Conservation (phyloP, 2,888 invertebrate species). For the Mythimna impura region DNA sequence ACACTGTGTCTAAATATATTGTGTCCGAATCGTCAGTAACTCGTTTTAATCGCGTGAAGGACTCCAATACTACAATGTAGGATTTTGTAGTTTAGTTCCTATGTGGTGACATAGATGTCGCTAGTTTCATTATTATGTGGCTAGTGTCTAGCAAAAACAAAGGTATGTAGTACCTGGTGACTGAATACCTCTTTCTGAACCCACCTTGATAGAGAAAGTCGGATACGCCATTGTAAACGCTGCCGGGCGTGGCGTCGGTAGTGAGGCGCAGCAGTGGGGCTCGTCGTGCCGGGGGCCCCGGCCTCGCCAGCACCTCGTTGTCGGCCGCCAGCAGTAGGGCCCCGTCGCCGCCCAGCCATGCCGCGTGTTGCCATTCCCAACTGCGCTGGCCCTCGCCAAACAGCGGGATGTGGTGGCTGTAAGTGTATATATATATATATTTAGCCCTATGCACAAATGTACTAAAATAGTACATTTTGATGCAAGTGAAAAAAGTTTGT, state of each 20-base stretch:
- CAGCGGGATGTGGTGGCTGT: conserved; percentile 95
- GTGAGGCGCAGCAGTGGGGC: conserved; percentile 93
- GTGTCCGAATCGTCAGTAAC: no score
- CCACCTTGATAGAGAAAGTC: conserved; percentile 99
- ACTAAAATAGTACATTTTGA: no score
- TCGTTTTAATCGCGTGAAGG: no score
- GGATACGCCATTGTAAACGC: conserved; percentile 97
- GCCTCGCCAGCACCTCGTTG: conserved; percentile 96
- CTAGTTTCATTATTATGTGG: no score
- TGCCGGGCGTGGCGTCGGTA: conserved; percentile 93
- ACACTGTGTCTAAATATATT: no score
- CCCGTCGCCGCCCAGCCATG: conserved; percentile 95
- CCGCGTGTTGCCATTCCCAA: conserved; percentile 94
- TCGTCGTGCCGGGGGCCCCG: conserved; percentile 92
- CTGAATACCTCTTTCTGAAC: background rate
- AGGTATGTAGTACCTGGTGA: background rate
- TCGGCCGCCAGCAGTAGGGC: conserved; percentile 95
- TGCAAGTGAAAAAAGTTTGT: no score
- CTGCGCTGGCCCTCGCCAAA: conserved; percentile 93
- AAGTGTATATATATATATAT: conserved; percentile 36
- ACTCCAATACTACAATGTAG: no score
- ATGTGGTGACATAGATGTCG: no score
- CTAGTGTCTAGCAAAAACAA: background rate
- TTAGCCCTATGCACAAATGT: background rate
- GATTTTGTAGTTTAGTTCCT: no score